These are phyloP conservation scores for Hemithea aestivaria DNA, from an alignment of 2,888 invertebrate genomes.

Conservation along the genomic window DNA sequence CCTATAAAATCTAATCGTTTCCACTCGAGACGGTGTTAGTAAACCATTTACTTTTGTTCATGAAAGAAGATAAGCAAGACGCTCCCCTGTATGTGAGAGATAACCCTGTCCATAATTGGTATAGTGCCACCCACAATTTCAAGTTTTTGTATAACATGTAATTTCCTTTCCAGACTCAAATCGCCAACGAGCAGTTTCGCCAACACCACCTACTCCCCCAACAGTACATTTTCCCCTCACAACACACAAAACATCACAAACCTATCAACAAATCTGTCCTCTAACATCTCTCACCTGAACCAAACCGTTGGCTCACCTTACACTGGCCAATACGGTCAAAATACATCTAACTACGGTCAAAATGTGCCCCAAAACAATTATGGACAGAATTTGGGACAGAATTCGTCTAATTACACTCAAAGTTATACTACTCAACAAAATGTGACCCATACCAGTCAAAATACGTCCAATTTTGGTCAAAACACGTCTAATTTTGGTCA, in stretches of 20 bases:
- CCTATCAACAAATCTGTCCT: constrained; percentile 44
- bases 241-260: constrained; percentile 37
- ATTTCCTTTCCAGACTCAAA: constrained; percentile 48
- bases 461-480: constrained; percentile 1
- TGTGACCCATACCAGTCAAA: constrained; percentile 1
- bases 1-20: too few species aligned
- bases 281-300: constrained; percentile 51
- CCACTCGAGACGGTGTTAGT: too few species aligned
- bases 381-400: constrained; percentile 23
- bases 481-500: constrained; percentile 10
- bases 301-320: constrained; percentile 47
- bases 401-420: constrained; percentile 11
- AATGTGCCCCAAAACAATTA: too few species aligned
- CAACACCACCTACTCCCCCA: constrained; percentile 69
- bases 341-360: too few species aligned
- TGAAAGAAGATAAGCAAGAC: too few species aligned
- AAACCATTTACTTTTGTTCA: too few species aligned
- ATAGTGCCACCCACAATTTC: too few species aligned
- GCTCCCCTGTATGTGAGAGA: too few species aligned
- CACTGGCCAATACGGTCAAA: too few species aligned
- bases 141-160: too few species aligned
- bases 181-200: constrained; percentile 63
- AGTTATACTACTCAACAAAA: constrained; percentile 8
- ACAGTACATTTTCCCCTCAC: constrained; percentile 58
- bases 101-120: too few species aligned